phyloP scores from a whole-genome alignment of 1,140 invertebrate species.

The Magallana angulata region DNA sequence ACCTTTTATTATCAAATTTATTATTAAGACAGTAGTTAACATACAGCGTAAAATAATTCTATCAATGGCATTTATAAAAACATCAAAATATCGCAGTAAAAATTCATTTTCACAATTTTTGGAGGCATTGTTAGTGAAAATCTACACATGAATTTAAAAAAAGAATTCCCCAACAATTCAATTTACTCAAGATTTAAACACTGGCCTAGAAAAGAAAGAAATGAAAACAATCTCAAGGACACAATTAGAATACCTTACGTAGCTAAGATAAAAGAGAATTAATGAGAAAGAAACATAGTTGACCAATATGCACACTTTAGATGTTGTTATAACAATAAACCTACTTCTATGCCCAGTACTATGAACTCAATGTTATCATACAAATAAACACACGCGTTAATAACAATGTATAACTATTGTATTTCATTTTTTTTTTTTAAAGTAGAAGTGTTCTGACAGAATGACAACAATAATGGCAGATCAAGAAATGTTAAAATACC shows the following conservation, averaged over 20 bases:
- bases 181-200: neutral
- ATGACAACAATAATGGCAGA: neutral
- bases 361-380: slow-evolving; percentile 20
- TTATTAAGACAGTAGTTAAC: slow-evolving; percentile 27
- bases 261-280: too few species aligned
- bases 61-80: slow-evolving; percentile 19
- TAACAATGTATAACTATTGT: too few species aligned
- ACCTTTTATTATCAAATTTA: slow-evolving; percentile 34
- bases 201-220: neutral
- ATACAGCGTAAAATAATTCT: slow-evolving; percentile 20
- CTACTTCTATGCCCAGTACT: slow-evolving; percentile 8
- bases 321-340: too few species aligned
- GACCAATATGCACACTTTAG: too few species aligned
- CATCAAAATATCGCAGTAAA: neutral
- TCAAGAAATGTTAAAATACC: neutral
- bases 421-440: too few species aligned
- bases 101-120: neutral
- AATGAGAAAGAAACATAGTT: too few species aligned
- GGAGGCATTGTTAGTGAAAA: too few species aligned
- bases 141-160: too few species aligned
- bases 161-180: too few species aligned
- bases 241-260: too few species aligned
- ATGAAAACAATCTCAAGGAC: too few species aligned
- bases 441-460: neutral
- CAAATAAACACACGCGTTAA: neutral